Percentiles rank a stretch among this genome's conserved stretches.
These are phyloP conservation scores for Tetheella fluctuosa DNA, from an alignment of 2,888 invertebrate species.

Conservation along the genomic window DNA sequence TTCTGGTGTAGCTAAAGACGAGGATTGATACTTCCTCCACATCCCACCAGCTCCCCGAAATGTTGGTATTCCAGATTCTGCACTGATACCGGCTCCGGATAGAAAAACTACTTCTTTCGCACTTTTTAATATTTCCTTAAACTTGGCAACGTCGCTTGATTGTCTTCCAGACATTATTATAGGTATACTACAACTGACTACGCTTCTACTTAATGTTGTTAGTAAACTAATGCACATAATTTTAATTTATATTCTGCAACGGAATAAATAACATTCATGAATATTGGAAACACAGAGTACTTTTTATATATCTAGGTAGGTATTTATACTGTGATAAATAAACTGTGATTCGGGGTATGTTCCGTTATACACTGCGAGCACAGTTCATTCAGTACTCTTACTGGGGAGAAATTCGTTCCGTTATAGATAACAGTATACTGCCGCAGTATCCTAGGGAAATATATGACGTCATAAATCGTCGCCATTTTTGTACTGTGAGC, in stretches of 20 bases:
- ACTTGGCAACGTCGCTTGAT: constrained; percentile 75
- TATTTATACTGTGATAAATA: too few species aligned
- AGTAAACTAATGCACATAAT: constrained; percentile 52
- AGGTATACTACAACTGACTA: neutral
- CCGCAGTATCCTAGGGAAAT: too few species aligned
- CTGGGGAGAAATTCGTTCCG: too few species aligned
- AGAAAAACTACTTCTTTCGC: constrained; percentile 87
- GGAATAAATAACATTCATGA: too few species aligned
- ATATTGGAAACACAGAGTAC: too few species aligned
- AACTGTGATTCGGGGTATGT: too few species aligned
- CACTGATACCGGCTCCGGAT: constrained; percentile 92
- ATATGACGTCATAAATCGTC: too few species aligned
- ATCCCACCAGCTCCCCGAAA: constrained; percentile 92
- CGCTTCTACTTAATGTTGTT: constrained; percentile 30
- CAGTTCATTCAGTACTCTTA: too few species aligned
- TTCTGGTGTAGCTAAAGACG: constrained; percentile 87
- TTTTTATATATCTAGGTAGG: too few species aligned
- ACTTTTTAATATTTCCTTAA: constrained; percentile 83
- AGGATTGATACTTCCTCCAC: constrained; percentile 91
- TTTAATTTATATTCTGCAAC: constrained; percentile 8
- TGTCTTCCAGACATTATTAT: constrained; percentile 49
- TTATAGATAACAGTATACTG: too few species aligned
- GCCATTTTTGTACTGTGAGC: too few species aligned
- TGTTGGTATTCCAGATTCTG: constrained; percentile 94
- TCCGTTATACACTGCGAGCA: too few species aligned